Conservation (phyloP, 2,888 invertebrate species). For the Elysia crispata region DNA sequence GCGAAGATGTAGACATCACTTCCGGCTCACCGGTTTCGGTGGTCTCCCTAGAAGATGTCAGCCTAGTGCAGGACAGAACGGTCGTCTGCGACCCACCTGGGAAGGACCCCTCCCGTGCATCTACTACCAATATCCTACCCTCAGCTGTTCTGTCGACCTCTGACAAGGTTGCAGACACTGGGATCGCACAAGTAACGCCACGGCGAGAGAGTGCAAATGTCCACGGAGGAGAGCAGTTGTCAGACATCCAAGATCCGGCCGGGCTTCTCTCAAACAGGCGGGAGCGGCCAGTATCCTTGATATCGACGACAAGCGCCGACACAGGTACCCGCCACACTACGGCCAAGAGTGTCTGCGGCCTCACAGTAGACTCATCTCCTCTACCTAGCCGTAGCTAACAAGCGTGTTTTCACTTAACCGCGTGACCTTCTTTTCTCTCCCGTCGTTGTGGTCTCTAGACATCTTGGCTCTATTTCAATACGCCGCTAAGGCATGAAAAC, state of each 20-base stretch:
- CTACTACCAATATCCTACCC: neutral
- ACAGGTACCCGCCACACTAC: conserved; percentile 81
- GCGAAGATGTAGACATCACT: conserved; percentile 31
- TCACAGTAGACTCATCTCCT: too few relatives aligned
- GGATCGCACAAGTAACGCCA: conserved; percentile 19
- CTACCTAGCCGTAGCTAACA: too few relatives aligned
- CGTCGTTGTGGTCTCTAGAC: too few relatives aligned
- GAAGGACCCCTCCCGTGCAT: too few relatives aligned
- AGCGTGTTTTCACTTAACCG: too few relatives aligned
- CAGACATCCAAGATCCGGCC: neutral
- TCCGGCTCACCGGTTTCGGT: conserved; percentile 38
- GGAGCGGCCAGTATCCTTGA: conserved; percentile 74
- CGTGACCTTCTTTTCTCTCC: too few relatives aligned
- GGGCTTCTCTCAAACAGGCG: conserved; percentile 53
- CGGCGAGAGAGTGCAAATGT: conserved; percentile 38
- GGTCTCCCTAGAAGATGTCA: conserved; percentile 48
- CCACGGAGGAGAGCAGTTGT: neutral
- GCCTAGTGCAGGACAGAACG: conserved; percentile 37
- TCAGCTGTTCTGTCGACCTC: too few relatives aligned
- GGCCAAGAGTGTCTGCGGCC: too few relatives aligned
- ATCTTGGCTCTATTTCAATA: too few relatives aligned
- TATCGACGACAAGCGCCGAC: conserved; percentile 85
- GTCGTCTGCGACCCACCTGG: neutral
- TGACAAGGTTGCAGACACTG: neutral
- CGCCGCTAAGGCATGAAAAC: too few relatives aligned